Evolutionary conservation across 2,797 vertebrate species (phyloP).

Genomic region (Anolis apletophallus): DNA sequence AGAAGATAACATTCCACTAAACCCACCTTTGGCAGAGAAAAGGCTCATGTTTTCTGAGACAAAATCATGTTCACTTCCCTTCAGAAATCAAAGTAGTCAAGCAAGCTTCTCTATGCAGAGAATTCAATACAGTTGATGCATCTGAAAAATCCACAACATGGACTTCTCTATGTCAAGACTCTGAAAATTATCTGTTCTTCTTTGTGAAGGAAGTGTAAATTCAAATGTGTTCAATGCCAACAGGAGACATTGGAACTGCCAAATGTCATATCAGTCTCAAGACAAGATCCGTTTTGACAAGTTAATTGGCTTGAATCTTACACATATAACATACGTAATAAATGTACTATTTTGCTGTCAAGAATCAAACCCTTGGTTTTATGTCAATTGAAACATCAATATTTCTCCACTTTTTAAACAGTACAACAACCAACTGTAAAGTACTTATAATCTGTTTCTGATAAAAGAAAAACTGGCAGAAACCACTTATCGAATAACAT

Average conservation of each 20-base stretch:
- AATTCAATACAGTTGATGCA: constrained; percentile 1
- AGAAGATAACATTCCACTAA: neutral
- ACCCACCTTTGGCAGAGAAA: neutral
- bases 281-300: neutral
- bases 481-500: neutral
- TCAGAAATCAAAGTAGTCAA: neutral
- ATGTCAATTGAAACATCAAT: neutral
- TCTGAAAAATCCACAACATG: neutral
- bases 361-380: neutral
- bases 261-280: neutral
- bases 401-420: neutral
- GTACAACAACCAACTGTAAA: neutral
- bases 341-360: neutral
- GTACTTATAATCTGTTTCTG: neutral
- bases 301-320: neutral
- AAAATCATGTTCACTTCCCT: neutral
- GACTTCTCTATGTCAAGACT: neutral
- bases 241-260: neutral
- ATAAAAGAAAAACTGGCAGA: neutral
- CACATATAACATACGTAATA: neutral
- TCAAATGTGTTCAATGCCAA: neutral
- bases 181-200: neutral
- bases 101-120: neutral
- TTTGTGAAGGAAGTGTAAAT: neutral
- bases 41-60: neutral